Percentiles rank a stretch among this genome's conserved stretches.
Evolutionary conservation across 2,888 invertebrate genomes (phyloP).

Genomic region (Seira ritae): DNA sequence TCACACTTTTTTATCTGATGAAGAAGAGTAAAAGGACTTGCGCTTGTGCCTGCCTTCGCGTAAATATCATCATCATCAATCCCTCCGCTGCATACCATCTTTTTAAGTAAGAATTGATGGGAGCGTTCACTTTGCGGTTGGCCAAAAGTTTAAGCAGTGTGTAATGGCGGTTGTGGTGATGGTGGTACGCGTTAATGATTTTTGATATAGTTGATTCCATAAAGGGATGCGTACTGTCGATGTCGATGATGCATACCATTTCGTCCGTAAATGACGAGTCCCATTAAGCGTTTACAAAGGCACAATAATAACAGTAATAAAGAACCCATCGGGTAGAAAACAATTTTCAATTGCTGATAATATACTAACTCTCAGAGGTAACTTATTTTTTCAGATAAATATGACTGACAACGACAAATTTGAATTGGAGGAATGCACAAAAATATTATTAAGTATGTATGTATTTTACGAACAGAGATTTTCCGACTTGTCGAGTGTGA

Average conservation of each 20-base stretch:
- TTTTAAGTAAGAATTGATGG: not conserved
- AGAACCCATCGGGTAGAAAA: conserved; percentile 60
- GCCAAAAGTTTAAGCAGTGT: not conserved
- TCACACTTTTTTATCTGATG: conserved; percentile 45
- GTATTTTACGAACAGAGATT: not conserved
- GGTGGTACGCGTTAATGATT: conserved; percentile 61
- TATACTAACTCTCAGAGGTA: not conserved
- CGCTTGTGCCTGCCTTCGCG: not conserved
- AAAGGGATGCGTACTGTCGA: conserved; percentile 58
- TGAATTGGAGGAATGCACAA: conserved; percentile 27
- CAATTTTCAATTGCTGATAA: conserved; percentile 57
- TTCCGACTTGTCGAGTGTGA: not conserved
- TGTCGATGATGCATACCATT: conserved; percentile 50
- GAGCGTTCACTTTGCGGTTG: too few relatives aligned
- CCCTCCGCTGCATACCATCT: not conserved
- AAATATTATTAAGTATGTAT: conserved; percentile 35
- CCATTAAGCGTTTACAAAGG: conserved; percentile 59
- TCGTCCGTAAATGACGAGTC: conserved; percentile 48
- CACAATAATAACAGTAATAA: conserved; percentile 58
- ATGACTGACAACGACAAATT: conserved; percentile 45
- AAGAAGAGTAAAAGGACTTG: conserved; percentile 11
- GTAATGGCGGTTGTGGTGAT: not conserved
- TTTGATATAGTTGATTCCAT: conserved; percentile 57
- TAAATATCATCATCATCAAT: not conserved
- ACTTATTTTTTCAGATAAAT: conserved; percentile 9